phyloP scores from a whole-genome alignment of 2,888 invertebrate genomes.

The Tineola bisselliella region DNA sequence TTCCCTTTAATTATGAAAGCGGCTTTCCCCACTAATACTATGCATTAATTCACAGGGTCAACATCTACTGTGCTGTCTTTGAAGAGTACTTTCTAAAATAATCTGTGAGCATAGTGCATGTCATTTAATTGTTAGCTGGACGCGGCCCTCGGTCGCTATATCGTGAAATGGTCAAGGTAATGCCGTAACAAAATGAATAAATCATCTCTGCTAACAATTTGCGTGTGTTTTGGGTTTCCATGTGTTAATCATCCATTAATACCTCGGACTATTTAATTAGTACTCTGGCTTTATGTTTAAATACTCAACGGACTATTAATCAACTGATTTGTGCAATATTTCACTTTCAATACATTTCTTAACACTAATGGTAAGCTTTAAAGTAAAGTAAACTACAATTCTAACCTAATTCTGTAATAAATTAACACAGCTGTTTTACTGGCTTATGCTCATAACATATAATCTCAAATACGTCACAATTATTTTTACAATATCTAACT shows the following conservation, averaged over 20 bases:
- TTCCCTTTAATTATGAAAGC: too few species aligned
- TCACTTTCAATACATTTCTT: background rate
- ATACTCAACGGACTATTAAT: background rate
- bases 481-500: too few species aligned
- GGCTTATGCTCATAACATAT: too few species aligned
- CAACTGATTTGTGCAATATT: background rate
- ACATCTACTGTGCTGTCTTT: slow-evolving; percentile 49
- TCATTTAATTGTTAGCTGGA: slow-evolving; percentile 3
- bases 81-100: slow-evolving; percentile 34
- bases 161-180: slow-evolving; percentile 68
- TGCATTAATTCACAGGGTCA: slow-evolving; percentile 54
- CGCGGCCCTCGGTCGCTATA: slow-evolving; percentile 39
- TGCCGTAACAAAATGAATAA: slow-evolving; percentile 38
- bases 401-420: too few species aligned
- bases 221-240: slow-evolving; percentile 43
- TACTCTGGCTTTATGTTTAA: background rate
- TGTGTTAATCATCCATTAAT: slow-evolving; percentile 38
- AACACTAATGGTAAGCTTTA: background rate
- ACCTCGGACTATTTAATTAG: background rate
- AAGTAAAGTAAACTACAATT: too few species aligned
- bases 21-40: background rate
- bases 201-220: slow-evolving; percentile 58
- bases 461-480: too few species aligned
- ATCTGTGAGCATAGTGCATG: slow-evolving; percentile 22
- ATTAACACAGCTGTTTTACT: too few species aligned